phyloP scores from a whole-genome alignment of 2,113 vertebrate species.

The Emydocephalus ijimae region DNA sequence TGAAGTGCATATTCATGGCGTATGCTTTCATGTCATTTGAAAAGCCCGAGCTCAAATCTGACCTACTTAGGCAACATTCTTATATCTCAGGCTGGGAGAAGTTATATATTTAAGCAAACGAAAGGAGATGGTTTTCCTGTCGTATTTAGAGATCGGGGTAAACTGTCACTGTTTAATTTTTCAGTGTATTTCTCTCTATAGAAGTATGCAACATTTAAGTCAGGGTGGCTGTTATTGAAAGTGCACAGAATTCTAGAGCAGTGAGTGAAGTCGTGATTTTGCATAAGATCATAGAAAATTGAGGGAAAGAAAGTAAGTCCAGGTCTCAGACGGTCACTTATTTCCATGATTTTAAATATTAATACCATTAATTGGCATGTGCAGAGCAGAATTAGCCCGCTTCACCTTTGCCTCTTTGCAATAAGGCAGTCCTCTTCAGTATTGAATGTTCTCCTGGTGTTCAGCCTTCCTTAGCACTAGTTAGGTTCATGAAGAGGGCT shows the following conservation, averaged over 20 bases:
- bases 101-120: slow-evolving; percentile 73
- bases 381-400: not conserved
- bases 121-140: slow-evolving; percentile 64
- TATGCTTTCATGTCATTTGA: slow-evolving; percentile 74
- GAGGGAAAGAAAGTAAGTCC: slow-evolving; percentile 27
- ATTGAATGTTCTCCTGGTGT: not conserved
- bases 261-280: slow-evolving; percentile 56
- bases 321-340: not conserved
- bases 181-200: slow-evolving; percentile 67
- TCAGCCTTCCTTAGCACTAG: not conserved
- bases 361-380: not conserved
- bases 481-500: not conserved
- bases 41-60: slow-evolving; percentile 72
- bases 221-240: slow-evolving; percentile 21
- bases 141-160: slow-evolving; percentile 66
- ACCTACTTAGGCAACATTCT: slow-evolving; percentile 75
- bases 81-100: slow-evolving; percentile 66
- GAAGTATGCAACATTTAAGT: slow-evolving; percentile 68
- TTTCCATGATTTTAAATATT: not conserved
- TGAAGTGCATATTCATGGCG: slow-evolving; percentile 71
- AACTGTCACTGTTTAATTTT: slow-evolving; percentile 69
- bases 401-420: not conserved
- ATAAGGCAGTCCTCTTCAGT: not conserved
- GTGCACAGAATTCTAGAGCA: slow-evolving; percentile 66
- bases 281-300: slow-evolving; percentile 17